Conservation (phyloP, 1,140 invertebrate species). For the Mesaphorura yosii region DNA sequence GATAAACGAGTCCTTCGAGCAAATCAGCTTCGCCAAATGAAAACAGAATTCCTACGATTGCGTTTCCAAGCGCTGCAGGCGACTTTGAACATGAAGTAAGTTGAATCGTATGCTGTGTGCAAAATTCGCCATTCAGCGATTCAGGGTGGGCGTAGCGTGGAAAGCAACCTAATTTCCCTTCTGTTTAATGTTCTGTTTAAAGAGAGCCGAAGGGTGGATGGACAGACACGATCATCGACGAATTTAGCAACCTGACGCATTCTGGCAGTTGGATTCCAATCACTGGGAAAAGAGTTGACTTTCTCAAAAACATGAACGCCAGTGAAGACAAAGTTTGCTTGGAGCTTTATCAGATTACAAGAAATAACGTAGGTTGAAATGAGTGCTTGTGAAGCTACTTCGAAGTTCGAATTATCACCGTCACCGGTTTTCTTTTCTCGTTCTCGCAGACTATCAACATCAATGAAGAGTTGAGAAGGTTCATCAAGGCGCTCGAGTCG, state of each 20-base stretch:
- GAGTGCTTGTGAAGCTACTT: not conserved
- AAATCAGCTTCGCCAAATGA: slow-evolving; percentile 10
- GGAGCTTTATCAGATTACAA: slow-evolving; percentile 19
- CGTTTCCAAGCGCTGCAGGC: slow-evolving; percentile 28
- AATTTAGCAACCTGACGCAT: slow-evolving; percentile 20
- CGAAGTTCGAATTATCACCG: too few relatives aligned
- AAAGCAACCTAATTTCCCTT: not conserved
- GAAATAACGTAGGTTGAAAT: not conserved
- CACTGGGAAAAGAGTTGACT: slow-evolving; percentile 16
- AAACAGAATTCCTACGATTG: slow-evolving; percentile 17
- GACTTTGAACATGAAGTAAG: slow-evolving; percentile 24
- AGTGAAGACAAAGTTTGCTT: slow-evolving; percentile 20
- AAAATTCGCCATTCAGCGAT: not conserved
- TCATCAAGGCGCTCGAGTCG: too few relatives aligned
- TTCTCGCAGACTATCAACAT: slow-evolving; percentile 21
- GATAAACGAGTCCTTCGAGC: slow-evolving; percentile 4
- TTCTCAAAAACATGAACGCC: slow-evolving; percentile 10
- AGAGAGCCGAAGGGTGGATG: slow-evolving; percentile 19
- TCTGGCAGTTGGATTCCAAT: slow-evolving; percentile 26
- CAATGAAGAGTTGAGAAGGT: slow-evolving; percentile 20
- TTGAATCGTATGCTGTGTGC: not conserved
- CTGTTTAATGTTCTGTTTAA: not conserved
- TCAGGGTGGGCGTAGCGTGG: not conserved
- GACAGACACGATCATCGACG: slow-evolving; percentile 21
- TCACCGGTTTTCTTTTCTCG: not conserved